Evolutionary conservation across 2,888 invertebrate genomes (phyloP), one percentile per base, ranked within the genome.

Genomic region (Nomada ferruginata): DNA sequence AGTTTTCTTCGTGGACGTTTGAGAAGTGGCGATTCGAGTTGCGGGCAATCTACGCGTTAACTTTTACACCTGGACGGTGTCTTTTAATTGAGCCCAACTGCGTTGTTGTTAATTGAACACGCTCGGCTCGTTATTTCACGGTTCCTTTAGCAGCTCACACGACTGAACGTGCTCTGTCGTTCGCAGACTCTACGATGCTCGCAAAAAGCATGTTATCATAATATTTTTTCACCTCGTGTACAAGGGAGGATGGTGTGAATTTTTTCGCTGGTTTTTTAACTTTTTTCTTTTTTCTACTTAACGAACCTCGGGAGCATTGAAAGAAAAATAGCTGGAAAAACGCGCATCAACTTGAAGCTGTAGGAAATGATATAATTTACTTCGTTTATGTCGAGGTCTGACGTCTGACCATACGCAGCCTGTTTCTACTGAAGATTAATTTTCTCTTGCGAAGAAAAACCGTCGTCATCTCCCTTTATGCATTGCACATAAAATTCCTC

Each of bases 21-120:
- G 72, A 71, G 60, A 68, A 64, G 74, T 9, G 20, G 65, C 75
- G 77, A 70, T 86, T 50, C 50, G 60, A 53, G 68, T 47, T 64
- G 50, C 1, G 63, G 60, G n/a, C 74, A 83, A 85, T 73, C 84
- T 55, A 61, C 53, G 74, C 78, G 84, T 81, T 74, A 82, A 79
- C 76, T 82, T 78, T 81, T 74, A 86, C 87, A 83, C 84, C 76
- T 65, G 86, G 81, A 80, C 84, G 78, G 57, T 66, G 76, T 73
- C 77, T 84, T 76, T 84, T 85, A 86, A 86, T 85, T 84, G 87
- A 83, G 77, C 60, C 63, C 69, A 53, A 63, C 60, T 74, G 76
- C 73, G 75, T 72, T 59, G 65, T 66, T 36, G 71, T 76, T 82
- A 84, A 84, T 83, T 84, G 79, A 65, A 83, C 79, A 84, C 79